These are phyloP conservation scores for Malthinus seriepunctatus DNA, from an alignment of 2,888 invertebrate species.

Conservation along the genomic window DNA sequence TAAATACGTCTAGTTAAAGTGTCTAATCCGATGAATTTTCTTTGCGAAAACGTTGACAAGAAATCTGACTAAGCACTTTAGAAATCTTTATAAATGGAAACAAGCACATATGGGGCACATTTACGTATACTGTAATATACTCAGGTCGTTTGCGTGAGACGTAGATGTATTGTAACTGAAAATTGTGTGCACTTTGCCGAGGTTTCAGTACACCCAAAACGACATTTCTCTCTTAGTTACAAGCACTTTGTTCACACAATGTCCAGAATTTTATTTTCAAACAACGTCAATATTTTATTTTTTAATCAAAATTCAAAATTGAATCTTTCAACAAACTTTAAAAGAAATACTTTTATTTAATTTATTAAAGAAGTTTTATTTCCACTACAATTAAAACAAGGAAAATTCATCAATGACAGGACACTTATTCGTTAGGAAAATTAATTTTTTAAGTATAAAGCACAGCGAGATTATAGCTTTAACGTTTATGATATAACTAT, in stretches of 20 bases:
- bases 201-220: slow-evolving; percentile 28
- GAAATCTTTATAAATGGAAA: slow-evolving; percentile 30
- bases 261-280: slow-evolving; percentile 47
- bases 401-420: no score
- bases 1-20: background rate
- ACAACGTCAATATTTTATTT: slow-evolving; percentile 47
- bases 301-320: background rate
- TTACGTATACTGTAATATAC: slow-evolving; percentile 47
- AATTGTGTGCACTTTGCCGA: slow-evolving; percentile 39
- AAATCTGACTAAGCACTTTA: slow-evolving; percentile 29
- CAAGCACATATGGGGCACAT: slow-evolving; percentile 33
- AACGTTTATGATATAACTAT: no score
- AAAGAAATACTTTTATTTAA: no score
- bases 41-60: slow-evolving; percentile 1
- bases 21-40: slow-evolving; percentile 3
- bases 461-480: no score
- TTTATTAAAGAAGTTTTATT: no score
- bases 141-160: slow-evolving; percentile 47
- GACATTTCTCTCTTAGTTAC: slow-evolving; percentile 32
- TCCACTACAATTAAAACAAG: no score
- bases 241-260: slow-evolving; percentile 42
- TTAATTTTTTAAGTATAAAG: no score
- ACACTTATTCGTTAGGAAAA: no score
- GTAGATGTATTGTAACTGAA: slow-evolving; percentile 46
- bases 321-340: slow-evolving; percentile 18